These are phyloP conservation scores for Leptarthrus brevirostris DNA, from an alignment of 2,888 invertebrate genomes.

Conservation along the genomic window DNA sequence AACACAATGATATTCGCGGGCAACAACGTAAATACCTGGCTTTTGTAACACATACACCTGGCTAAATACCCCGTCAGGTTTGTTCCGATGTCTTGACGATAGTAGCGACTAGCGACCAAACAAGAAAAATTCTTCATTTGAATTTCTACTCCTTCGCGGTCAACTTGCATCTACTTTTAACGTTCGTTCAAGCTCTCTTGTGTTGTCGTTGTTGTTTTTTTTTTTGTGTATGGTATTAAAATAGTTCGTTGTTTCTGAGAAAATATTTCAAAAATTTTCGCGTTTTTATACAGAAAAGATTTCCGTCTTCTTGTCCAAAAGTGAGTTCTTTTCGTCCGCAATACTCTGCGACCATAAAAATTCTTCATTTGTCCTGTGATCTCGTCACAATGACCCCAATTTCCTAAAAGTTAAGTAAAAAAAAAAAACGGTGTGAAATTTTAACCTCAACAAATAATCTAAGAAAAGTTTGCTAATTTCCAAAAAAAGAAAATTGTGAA, in stretches of 20 bases:
- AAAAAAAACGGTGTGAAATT: not conserved
- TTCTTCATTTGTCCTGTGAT: constrained; percentile 9
- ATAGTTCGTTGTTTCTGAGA: no score
- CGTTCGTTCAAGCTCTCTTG: constrained; percentile 24
- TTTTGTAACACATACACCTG: not conserved
- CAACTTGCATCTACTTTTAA: constrained; percentile 44
- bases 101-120: constrained; percentile 16
- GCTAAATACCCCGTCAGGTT: constrained; percentile 13
- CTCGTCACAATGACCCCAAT: constrained; percentile 31
- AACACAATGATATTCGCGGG: not conserved
- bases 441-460: not conserved
- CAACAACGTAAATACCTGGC: not conserved
- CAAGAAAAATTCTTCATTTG: constrained; percentile 51
- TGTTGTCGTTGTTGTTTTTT: constrained; percentile 26
- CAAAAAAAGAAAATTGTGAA: constrained; percentile 24
- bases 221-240: not conserved
- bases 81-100: constrained; percentile 39
- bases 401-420: not conserved
- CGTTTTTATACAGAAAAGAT: not conserved
- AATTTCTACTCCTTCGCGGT: constrained; percentile 54
- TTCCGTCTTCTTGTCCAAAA: not conserved
- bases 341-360: not conserved
- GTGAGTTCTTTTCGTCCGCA: not conserved
- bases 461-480: constrained; percentile 2
- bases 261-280: constrained; percentile 16